Base-by-base conservation (phyloP, 2,113 vertebrate species). In the Nothocercus julius region DNA sequence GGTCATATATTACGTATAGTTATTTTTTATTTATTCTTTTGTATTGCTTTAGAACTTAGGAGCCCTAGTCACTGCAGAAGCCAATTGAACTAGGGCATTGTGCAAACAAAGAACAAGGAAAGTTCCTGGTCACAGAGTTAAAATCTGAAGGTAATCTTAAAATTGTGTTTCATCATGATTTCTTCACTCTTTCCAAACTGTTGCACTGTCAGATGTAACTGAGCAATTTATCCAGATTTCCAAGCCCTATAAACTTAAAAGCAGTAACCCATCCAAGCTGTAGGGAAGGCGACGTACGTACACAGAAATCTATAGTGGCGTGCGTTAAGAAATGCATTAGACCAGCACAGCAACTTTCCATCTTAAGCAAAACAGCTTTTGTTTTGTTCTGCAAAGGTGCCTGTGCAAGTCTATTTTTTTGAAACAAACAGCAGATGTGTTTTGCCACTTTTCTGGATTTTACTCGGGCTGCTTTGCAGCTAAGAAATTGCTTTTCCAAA, bases 1-100 rank as follows among this genome's bases (percentile, higher is more conserved):
- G 83, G 44, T 77, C 58, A 62, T 79, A 42, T 82, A 40, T 13
- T 82, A 59, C 54, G 34, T 93, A 66, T 49, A 77, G 38, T 45
- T 90, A 47, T 61, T 92, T 95, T 88, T 86, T 89, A 93, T 96
- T 96, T 94, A 95, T 96, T 94, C 81, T 95, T 95, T 94, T 90
- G 88, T 86, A 54, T 93, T 89, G 59, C 92, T 85, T 88, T 96
- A 95, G 94, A 90, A 34, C n/a, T 79, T 90, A 94, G 93, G 93
- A 96, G 69, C 92, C 93, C 93, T 94, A 90, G 94, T 94, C 59
- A 66, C 0, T 2, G 87, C 92, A 93, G 80, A 62, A 90, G 80
- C 73, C 73, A 90, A 88, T 86, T 97, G 90, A 94, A 68, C 90
- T 87, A 95, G 90, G 90, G 92, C 92, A 96, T 91, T 94, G 95